Percentiles rank a stretch among this genome's conserved stretches.
Conservation (phyloP, 2,888 invertebrate species). For the Trissolcus japonicus region DNA sequence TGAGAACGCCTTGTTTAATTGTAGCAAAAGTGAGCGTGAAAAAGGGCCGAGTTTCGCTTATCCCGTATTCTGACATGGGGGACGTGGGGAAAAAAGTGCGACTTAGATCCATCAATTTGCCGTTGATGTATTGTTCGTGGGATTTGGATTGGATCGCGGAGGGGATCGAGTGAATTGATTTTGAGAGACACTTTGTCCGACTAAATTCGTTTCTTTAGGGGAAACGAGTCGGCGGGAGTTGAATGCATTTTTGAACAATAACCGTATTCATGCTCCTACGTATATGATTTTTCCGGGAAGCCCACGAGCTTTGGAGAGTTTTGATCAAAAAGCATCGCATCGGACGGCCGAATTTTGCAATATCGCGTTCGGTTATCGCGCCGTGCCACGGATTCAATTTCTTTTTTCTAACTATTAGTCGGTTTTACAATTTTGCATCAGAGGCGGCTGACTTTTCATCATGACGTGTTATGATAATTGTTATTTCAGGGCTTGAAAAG, state of each 20-base stretch:
- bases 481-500: conserved; percentile 47
- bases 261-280: conserved; percentile 44
- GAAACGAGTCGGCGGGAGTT: conserved; percentile 45
- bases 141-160: conserved; percentile 40
- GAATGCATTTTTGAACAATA: conserved; percentile 55
- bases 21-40: conserved; percentile 41
- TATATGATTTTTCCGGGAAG: conserved; percentile 27
- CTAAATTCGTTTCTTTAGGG: conserved; percentile 54
- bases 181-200: conserved; percentile 51
- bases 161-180: conserved; percentile 49
- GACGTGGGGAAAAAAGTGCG: conserved; percentile 20
- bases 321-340: conserved; percentile 41
- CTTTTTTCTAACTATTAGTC: conserved; percentile 12
- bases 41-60: conserved; percentile 27
- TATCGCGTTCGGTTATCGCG: conserved; percentile 10
- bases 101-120: conserved; percentile 53
- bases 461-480: conserved; percentile 35
- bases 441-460: conserved; percentile 21
- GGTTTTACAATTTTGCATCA: too few species aligned
- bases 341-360: conserved; percentile 21
- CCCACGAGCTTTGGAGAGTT: conserved; percentile 20
- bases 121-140: conserved; percentile 45
- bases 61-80: conserved; percentile 9
- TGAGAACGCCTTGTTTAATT: conserved; percentile 20
- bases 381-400: conserved; percentile 1